Evolutionary conservation across 2,797 vertebrate species (phyloP).

Genomic region (Eulemur mongoz): DNA sequence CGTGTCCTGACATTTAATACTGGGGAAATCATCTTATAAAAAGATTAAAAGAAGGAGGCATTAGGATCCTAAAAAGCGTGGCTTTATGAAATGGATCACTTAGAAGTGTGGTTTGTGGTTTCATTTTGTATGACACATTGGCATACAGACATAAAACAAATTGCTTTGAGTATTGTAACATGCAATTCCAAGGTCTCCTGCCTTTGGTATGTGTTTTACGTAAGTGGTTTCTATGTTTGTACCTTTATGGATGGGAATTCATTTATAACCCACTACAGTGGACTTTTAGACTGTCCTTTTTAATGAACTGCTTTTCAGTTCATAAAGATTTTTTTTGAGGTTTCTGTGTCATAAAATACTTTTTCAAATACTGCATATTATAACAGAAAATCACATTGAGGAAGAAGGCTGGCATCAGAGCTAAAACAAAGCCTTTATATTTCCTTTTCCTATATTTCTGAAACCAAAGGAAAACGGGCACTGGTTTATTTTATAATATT

Average conservation of each 20-base stretch:
- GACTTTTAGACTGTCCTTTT: slow-evolving; percentile 38
- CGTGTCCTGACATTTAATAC: slow-evolving; percentile 43
- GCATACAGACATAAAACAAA: slow-evolving; percentile 53
- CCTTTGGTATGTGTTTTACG: slow-evolving; percentile 29
- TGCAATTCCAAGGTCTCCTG: slow-evolving; percentile 31
- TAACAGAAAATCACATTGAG: slow-evolving; percentile 22
- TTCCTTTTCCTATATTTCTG: neutral
- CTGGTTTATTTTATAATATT: slow-evolving; percentile 40
- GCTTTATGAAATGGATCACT: slow-evolving; percentile 51
- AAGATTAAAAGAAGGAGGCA: slow-evolving; percentile 34
- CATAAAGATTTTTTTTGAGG: slow-evolving; percentile 5
- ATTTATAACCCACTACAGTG: neutral
- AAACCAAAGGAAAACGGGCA: slow-evolving; percentile 5
- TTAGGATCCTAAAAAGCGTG: neutral
- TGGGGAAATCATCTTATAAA: slow-evolving; percentile 9
- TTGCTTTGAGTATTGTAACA: slow-evolving; percentile 54
- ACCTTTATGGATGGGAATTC: neutral
- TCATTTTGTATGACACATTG: slow-evolving; percentile 39
- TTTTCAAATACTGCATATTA: slow-evolving; percentile 29
- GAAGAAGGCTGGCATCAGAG: neutral
- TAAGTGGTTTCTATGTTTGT: slow-evolving; percentile 42
- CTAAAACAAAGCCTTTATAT: slow-evolving; percentile 18
- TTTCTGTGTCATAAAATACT: slow-evolving; percentile 19
- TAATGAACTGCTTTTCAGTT: slow-evolving; percentile 52
- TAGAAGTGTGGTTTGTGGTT: slow-evolving; percentile 50